Conservation (phyloP, 2,797 vertebrate species). For the Pagetopsis macropterus region DNA sequence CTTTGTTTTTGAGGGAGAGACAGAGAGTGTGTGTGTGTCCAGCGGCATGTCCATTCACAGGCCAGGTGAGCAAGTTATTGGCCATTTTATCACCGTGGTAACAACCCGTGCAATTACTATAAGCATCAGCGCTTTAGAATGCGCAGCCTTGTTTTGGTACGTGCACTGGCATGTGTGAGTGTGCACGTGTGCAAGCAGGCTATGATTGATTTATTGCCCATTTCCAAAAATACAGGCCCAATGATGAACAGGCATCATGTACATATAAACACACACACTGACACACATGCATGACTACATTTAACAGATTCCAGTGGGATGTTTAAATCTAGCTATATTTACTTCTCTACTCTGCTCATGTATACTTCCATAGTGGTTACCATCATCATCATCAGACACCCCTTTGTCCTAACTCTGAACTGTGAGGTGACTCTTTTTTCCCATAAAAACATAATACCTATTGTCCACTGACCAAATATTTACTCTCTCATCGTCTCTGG, state of each 20-base stretch:
- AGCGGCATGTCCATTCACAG: conserved; percentile 57
- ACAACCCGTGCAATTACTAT: conserved; percentile 60
- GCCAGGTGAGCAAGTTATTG: conserved; percentile 72
- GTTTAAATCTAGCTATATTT: conserved; percentile 41
- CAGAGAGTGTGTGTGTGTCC: conserved; percentile 22
- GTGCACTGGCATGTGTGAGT: conserved; percentile 21
- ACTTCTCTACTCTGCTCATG: not conserved
- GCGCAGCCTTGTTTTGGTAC: conserved; percentile 47
- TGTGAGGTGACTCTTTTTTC: conserved; percentile 43
- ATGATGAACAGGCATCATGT: conserved; percentile 30
- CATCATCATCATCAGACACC: not conserved
- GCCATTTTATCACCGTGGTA: conserved; percentile 66
- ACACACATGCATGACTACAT: conserved; percentile 26
- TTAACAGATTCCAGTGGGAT: conserved; percentile 25
- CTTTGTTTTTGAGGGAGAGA: conserved; percentile 24
- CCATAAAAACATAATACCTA: conserved; percentile 33
- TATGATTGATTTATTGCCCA: conserved; percentile 61
- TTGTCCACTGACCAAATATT: conserved; percentile 40
- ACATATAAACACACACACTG: conserved; percentile 3
- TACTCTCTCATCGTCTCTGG: conserved; percentile 33
- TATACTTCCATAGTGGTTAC: conserved; percentile 19
- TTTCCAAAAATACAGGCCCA: conserved; percentile 28
- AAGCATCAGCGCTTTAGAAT: conserved; percentile 61
- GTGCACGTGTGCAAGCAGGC: conserved; percentile 19
- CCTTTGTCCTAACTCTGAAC: conserved; percentile 8